phyloP scores from a whole-genome alignment of 2,797 vertebrate species.

The Sebastes goodei region DNA sequence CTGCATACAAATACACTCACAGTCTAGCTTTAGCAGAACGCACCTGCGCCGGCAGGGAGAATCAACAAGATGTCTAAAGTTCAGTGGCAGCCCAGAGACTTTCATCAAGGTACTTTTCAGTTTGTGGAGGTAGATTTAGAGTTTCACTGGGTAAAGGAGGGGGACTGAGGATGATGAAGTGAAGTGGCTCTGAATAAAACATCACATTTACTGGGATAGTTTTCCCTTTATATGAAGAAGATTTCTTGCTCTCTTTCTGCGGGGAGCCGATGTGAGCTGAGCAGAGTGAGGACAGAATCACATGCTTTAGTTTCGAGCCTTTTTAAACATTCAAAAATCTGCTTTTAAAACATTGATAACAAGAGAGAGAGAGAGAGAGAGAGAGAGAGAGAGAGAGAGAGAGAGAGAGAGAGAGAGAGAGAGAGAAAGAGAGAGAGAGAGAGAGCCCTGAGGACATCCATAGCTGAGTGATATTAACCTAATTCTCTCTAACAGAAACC shows the following conservation, averaged over 20 bases:
- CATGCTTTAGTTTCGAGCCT: constrained; percentile 28
- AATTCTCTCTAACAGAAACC: constrained; percentile 49
- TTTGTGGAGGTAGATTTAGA: constrained; percentile 22
- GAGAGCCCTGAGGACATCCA: constrained; percentile 34
- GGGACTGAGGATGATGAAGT: constrained; percentile 40
- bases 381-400: background rate
- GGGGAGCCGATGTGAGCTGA: constrained; percentile 32
- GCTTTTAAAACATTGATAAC: constrained; percentile 62
- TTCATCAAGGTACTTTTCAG: constrained; percentile 14
- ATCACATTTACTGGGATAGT: constrained; percentile 54
- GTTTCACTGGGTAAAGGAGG: constrained; percentile 8
- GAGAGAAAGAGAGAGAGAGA: background rate
- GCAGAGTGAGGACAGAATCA: constrained; percentile 11
- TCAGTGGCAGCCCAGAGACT: constrained; percentile 8
- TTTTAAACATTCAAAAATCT: constrained; percentile 52
- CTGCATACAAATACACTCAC: constrained; percentile 31
- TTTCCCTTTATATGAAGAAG: constrained; percentile 33
- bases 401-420: background rate
- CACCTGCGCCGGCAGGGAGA: background rate
- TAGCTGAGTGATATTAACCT: constrained; percentile 56
- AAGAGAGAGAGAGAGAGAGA: background rate
- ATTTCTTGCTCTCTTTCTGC: constrained; percentile 35
- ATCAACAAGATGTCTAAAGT: constrained; percentile 39
- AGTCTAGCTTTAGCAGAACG: background rate
- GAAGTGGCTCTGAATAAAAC: constrained; percentile 61